Evolutionary conservation across 2,113 vertebrate genomes (phyloP), one percentile per base, ranked within the genome.

Genomic region (Carassius carassius): DNA sequence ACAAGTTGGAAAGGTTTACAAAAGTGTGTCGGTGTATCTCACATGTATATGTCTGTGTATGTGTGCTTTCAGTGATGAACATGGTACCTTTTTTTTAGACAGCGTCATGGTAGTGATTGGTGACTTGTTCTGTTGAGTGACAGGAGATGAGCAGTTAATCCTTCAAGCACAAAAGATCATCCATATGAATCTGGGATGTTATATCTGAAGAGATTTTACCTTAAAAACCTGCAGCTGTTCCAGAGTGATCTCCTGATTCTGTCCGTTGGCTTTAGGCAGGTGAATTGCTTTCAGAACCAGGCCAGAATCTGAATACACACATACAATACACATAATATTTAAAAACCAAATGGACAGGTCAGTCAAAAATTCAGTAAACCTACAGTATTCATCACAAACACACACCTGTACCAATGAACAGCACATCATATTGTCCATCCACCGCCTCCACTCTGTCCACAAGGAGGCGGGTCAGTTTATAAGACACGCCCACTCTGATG

Each of bases 391-490:
- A 47, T 12, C 54, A 78, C 51, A 75, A 56, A 72, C 1, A 13
- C 89, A 65, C 25, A 92, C 95, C 95, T 93, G 95, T 96, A 87
- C 94, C 95, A 4, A 96, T 95, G 85, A 95, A 96, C 13, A 96
- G 86, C 79, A 95, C 95, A 9, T 95, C 93, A n/a, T 95, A 94
- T 23, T 94, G 92, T 85, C 94, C 92, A 9, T 96, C 95, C 41
- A 95, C 92, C 0, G 95, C 95, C 87, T 96, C 95, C 69, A 95
- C 95, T 81, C 93, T 90, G 90, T 96, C 95, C 88, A 96, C 95
- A 85, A 94, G 81, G 63, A 96, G 89, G 79, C 93, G 94, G 81
- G 92, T 95, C 84, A 96, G 93, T 86, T 94, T 95, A 83, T 95
- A 96, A 85, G 93, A 87, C 54, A 92, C 94, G 0, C 95, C 95